phyloP scores from a whole-genome alignment of 2,797 vertebrate genomes.

The Garrulus glandarius region DNA sequence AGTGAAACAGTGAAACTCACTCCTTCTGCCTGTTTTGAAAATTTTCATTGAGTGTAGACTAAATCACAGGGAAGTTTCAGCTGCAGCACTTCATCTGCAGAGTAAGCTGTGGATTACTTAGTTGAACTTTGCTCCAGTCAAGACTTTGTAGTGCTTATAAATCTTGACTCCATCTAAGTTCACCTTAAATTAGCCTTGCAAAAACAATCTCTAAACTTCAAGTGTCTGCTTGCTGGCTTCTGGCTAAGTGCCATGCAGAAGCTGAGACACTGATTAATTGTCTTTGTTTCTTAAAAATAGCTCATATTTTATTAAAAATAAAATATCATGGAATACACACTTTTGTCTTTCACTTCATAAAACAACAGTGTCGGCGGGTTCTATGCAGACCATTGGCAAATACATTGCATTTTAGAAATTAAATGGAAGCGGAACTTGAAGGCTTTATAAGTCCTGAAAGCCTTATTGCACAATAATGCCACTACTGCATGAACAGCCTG shows the following conservation, averaged over 20 bases:
- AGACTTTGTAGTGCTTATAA: constrained; percentile 78
- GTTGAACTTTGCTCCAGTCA: constrained; percentile 79
- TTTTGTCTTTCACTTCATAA: constrained; percentile 72
- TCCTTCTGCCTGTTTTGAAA: constrained; percentile 79
- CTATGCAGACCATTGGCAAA: constrained; percentile 33
- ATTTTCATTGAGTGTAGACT: constrained; percentile 77
- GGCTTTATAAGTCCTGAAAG: constrained; percentile 26
- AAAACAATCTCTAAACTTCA: constrained; percentile 70
- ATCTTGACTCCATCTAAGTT: constrained; percentile 79
- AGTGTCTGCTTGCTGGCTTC: constrained; percentile 75
- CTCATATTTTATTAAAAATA: constrained; percentile 13
- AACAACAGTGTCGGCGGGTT: constrained; percentile 70
- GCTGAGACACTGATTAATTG: constrained; percentile 78
- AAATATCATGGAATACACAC: constrained; percentile 66
- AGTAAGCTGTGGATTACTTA: constrained; percentile 74
- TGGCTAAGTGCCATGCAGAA: constrained; percentile 82
- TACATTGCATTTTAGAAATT: constrained; percentile 72
- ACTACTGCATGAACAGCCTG: constrained; percentile 54
- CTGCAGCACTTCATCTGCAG: constrained; percentile 61
- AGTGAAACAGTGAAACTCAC: constrained; percentile 82
- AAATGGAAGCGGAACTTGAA: constrained; percentile 41
- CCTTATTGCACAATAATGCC: constrained; percentile 43
- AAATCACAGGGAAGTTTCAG: constrained; percentile 61
- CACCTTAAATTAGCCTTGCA: constrained; percentile 78
- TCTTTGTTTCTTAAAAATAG: constrained; percentile 64